phyloP scores from a whole-genome alignment of 2,888 invertebrate species.

The Exocentrus adspersus region DNA sequence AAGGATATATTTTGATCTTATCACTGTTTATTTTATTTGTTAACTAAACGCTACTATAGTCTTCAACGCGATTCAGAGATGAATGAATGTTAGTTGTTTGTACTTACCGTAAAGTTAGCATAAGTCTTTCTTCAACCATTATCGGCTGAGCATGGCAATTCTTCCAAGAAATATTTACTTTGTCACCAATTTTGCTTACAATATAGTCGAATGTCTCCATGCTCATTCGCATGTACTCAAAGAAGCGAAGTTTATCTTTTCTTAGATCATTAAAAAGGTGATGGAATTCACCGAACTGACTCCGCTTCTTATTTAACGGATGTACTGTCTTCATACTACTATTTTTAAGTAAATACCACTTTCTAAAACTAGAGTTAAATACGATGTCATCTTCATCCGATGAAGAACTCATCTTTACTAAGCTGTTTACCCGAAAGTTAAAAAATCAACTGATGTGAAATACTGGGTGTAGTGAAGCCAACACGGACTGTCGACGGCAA shows the following conservation, averaged over 20 bases:
- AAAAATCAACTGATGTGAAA: background rate
- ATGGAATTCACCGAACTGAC: constrained; percentile 11
- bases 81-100: too few species aligned
- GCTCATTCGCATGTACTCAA: constrained; percentile 15
- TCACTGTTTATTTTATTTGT: too few species aligned
- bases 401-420: background rate
- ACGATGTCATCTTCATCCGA: constrained; percentile 17
- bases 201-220: constrained; percentile 17
- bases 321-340: constrained; percentile 4
- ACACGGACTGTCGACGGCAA: background rate
- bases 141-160: constrained; percentile 12
- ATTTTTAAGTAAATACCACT: constrained; percentile 13
- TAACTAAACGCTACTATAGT: too few species aligned
- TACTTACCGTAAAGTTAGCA: constrained; percentile 7
- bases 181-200: constrained; percentile 10
- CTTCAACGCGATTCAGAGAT: too few species aligned
- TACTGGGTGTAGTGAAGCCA: background rate
- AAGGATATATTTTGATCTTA: too few species aligned
- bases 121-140: constrained; percentile 11
- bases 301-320: constrained; percentile 6
- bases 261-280: constrained; percentile 8
- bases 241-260: constrained; percentile 3
- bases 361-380: constrained; percentile 4
- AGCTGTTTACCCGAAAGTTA: background rate
- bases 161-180: constrained; percentile 15